phyloP scores from a whole-genome alignment of 2,113 vertebrate genomes.

The Argyrosomus japonicus region DNA sequence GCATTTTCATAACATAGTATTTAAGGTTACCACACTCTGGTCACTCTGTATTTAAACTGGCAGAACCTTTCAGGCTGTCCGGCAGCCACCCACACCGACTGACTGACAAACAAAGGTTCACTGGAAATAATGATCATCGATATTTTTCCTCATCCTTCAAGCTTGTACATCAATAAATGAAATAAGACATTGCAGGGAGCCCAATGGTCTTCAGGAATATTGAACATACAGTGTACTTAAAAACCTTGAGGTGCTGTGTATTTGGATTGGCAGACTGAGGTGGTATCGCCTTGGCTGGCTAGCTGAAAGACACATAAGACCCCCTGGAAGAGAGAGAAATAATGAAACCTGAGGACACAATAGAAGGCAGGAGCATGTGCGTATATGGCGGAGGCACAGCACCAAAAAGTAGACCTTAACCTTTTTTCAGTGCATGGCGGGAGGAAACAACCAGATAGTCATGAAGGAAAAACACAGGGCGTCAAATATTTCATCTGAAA shows the following conservation, averaged over 20 bases:
- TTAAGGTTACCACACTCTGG: slow-evolving; percentile 48
- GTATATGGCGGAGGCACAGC: background rate
- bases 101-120: slow-evolving; percentile 39
- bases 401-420: slow-evolving; percentile 15
- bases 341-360: slow-evolving; percentile 72
- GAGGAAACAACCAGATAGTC: background rate
- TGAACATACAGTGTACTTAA: slow-evolving; percentile 36
- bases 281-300: background rate
- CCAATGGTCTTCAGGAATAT: slow-evolving; percentile 13
- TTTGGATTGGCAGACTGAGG: slow-evolving; percentile 67
- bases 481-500: background rate
- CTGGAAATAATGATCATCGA: slow-evolving; percentile 39
- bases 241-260: slow-evolving; percentile 36
- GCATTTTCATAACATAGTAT: slow-evolving; percentile 47
- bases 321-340: slow-evolving; percentile 58
- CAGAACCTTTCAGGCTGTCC: slow-evolving; percentile 24
- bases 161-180: slow-evolving; percentile 40
- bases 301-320: slow-evolving; percentile 51
- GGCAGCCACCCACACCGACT: slow-evolving; percentile 36
- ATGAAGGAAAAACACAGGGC: background rate
- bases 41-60: slow-evolving; percentile 58
- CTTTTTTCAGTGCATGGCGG: background rate
- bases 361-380: slow-evolving; percentile 17
- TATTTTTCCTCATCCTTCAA: slow-evolving; percentile 23
- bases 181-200: slow-evolving; percentile 36